Evolutionary conservation across 92 coral and sea anemone species (phyloP), one percentile per base, ranked within the genome.

Genomic region (Epizoanthus fatuus): DNA sequence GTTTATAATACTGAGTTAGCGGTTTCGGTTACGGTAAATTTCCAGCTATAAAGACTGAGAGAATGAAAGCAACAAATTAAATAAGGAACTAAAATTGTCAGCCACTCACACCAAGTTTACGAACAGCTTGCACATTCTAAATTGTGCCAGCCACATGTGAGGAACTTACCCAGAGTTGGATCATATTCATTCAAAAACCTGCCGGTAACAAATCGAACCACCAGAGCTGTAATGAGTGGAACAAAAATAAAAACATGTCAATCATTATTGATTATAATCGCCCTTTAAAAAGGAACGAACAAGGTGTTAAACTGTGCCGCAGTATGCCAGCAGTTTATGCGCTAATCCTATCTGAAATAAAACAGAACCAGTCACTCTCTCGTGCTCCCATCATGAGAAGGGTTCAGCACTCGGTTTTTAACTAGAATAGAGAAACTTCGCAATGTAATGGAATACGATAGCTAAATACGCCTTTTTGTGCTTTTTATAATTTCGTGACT

Each of bases 131-230:
- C 53, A 49, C 3, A 7, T 8, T 49, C 13, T 8, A 10, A 8
- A 49, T 11, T 9, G 53, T 49, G 53, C 53, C 53, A 12, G 53
- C 2, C 53, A 49, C 53, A 49, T 49, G 53, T 49, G 53, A 49
- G 2, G 59, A 72, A 69, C 99, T 90, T 68, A 97, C 99, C 99
- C 8, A 97, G 88, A 11, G 98, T 97, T 0, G 99, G 99, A 81
- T 97, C 99, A 71, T 97, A 97, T 73, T 97, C 99, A 45, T 97
- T 87, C 9, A 97, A 83, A 60, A 95, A 97, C n/a, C 99, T 87
- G 7, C 99, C 99, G n/a, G 99, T 97, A 60, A 97, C 93, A 76
- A 93, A 95, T 40, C 99, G 96, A 29, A 97, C 99, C 62, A 95
- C 95, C 62, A 97, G 87, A 55, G 99, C 99, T 97, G 92, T 15